Percentiles rank a stretch among this genome's conserved stretches.
These are phyloP conservation scores for Ptychodera flava DNA, from an alignment of 35 echinoderm and acorn worm genomes.

Conservation along the genomic window DNA sequence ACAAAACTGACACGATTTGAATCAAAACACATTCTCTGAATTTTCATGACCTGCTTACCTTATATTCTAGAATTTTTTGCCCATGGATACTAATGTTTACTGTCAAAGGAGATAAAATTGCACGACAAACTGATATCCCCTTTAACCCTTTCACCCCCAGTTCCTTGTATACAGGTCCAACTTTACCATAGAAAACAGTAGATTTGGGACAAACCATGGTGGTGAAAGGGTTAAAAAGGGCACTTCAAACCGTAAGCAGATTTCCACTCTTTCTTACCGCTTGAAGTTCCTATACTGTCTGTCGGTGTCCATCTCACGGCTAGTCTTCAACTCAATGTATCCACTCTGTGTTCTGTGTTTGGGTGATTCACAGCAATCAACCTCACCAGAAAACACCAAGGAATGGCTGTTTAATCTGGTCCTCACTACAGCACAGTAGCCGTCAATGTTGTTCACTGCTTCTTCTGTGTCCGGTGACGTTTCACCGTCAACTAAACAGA, in stretches of 20 bases:
- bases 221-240: no score
- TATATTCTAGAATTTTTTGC: neutral
- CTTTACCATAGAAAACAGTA: no score
- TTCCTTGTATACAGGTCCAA: no score
- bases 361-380: slow-evolving; percentile 48
- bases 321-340: slow-evolving; percentile 83
- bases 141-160: no score
- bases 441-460: slow-evolving; percentile 77
- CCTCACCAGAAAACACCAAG: slow-evolving; percentile 49
- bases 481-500: slow-evolving; percentile 23
- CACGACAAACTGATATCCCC: no score
- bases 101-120: neutral
- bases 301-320: slow-evolving; percentile 49
- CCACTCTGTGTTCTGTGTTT: slow-evolving; percentile 36
- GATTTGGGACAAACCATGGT: no score
- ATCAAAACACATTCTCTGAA: neutral
- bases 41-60: neutral
- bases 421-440: slow-evolving; percentile 55
- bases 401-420: slow-evolving; percentile 29
- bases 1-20: no score
- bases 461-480: slow-evolving; percentile 38
- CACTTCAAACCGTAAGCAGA: no score
- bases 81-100: neutral
- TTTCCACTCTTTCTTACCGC: no score
- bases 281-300: slow-evolving; percentile 74